Evolutionary conservation across 2,113 vertebrate genomes (phyloP).

Genomic region (Genyomyrus donnyi): DNA sequence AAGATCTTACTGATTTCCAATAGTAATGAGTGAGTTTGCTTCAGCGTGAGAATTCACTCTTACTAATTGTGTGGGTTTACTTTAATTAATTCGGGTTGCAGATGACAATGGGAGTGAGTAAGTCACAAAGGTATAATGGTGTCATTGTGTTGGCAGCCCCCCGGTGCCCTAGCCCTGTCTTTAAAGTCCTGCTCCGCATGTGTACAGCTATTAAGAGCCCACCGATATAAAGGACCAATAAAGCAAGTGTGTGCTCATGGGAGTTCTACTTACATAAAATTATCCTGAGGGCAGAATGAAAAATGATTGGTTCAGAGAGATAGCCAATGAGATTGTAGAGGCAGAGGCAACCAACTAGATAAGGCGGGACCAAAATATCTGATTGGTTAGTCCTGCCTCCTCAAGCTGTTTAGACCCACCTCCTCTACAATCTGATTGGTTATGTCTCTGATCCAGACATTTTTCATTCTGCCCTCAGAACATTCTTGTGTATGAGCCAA

Average conservation of each 20-base stretch:
- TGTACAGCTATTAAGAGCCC: background rate
- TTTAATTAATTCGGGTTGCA: background rate
- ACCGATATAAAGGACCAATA: background rate
- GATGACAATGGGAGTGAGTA: background rate
- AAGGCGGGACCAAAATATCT: no score
- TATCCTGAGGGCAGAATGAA: no score
- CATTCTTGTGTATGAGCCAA: background rate
- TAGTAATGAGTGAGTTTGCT: background rate
- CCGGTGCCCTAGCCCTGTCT: background rate
- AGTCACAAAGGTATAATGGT: background rate
- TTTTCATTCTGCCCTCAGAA: no score
- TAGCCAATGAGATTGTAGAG: no score
- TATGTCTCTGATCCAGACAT: no score
- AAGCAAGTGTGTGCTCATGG: background rate
- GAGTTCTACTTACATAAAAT: no score
- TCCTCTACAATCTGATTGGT: no score
- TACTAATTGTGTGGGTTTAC: background rate
- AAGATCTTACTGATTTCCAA: background rate
- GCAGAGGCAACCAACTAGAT: no score
- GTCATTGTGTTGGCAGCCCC: background rate
- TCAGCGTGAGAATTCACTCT: conserved; percentile 4
- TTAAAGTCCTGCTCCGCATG: background rate
- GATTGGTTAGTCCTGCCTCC: no score
- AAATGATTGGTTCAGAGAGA: no score
- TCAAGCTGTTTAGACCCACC: no score